Evolutionary conservation across 30 jellyfish, hydroid and myxozoan species (phyloP).

Genomic region (Aurelia sp.): DNA sequence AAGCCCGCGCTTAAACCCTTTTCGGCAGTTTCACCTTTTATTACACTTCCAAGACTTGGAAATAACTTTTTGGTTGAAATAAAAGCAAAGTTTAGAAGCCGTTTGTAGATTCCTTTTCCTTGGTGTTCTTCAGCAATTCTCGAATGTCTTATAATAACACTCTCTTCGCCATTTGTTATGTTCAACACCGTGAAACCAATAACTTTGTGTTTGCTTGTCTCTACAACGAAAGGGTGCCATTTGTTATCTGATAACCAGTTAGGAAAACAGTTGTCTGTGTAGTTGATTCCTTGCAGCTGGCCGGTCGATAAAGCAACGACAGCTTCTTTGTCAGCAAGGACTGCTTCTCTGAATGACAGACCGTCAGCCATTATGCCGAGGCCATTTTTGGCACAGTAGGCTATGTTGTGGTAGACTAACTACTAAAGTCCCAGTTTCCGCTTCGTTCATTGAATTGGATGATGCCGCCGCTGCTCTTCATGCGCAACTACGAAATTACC

Average conservation of each 20-base stretch:
- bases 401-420: no score
- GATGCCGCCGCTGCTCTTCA: no score
- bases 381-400: no score
- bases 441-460: no score
- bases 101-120: background rate
- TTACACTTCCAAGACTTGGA: background rate
- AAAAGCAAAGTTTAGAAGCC: background rate
- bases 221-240: background rate
- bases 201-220: background rate
- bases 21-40: background rate
- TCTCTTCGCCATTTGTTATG: background rate
- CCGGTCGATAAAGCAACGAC: no score
- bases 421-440: no score
- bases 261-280: background rate
- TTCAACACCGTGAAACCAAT: background rate
- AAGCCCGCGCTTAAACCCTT: background rate
- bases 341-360: no score
- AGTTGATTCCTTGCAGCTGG: background rate
- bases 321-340: no score
- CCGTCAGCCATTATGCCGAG: no score
- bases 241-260: background rate
- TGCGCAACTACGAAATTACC: no score
- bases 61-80: background rate
- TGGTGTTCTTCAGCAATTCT: background rate
- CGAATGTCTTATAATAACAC: background rate